Percentiles rank a stretch among this genome's conserved stretches.
These are phyloP conservation scores for Hydraecia micacea DNA, from an alignment of 2,888 invertebrate species.

Conservation along the genomic window DNA sequence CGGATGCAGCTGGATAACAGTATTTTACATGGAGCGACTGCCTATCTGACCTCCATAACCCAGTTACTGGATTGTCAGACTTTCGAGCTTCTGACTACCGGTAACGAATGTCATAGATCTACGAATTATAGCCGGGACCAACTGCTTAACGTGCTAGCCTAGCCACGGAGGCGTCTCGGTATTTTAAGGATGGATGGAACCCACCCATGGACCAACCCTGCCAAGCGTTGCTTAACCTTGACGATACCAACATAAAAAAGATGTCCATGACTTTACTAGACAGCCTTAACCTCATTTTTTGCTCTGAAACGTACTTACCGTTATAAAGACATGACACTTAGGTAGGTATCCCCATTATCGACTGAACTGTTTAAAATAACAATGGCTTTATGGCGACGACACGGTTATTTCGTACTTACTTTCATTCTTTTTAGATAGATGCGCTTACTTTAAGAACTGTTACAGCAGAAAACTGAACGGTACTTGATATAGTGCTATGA, in stretches of 20 bases:
- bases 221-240: background rate
- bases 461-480: slow-evolving; percentile 27
- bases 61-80: background rate
- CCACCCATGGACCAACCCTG: background rate
- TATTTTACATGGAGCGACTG: background rate
- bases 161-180: background rate
- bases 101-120: background rate
- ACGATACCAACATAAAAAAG: background rate
- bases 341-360: slow-evolving; percentile 5
- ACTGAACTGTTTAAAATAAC: slow-evolving; percentile 4
- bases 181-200: background rate
- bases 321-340: slow-evolving; percentile 24
- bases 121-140: background rate
- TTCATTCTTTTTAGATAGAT: slow-evolving; percentile 21
- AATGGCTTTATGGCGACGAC: slow-evolving; percentile 10
- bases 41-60: background rate
- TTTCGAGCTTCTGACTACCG: background rate
- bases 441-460: slow-evolving; percentile 3
- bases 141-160: background rate
- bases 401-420: slow-evolving; percentile 10
- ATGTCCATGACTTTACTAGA: background rate
- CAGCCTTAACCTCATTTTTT: slow-evolving; percentile 20
- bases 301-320: slow-evolving; percentile 24
- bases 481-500: background rate
- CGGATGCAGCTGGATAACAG: background rate